A percentile compares a stretch with the other conserved stretches of the same genome.
Evolutionary conservation across 2,888 invertebrate genomes (phyloP).

Genomic region (Tipula confusa): DNA sequence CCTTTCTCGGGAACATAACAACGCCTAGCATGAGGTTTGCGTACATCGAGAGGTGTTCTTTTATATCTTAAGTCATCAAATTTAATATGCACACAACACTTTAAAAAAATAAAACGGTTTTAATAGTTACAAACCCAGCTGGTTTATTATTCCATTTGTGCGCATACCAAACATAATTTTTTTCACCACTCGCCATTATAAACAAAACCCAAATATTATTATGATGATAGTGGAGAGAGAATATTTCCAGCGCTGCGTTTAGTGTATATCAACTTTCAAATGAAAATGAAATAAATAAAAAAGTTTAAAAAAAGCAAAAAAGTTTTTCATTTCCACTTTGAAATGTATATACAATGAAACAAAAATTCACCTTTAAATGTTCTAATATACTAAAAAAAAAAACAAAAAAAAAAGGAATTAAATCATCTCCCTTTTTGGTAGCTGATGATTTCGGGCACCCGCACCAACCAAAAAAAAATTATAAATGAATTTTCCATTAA

Average conservation of each 20-base stretch:
- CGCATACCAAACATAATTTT: background rate
- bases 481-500: slow-evolving; percentile 16
- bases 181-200: slow-evolving; percentile 5
- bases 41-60: background rate
- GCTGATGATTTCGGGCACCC: background rate
- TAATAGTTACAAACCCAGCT: slow-evolving; percentile 6
- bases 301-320: background rate
- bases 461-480: background rate
- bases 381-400: no score
- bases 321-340: background rate
- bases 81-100: slow-evolving; percentile 13
- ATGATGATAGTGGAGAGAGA: background rate
- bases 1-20: background rate
- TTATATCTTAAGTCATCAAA: background rate
- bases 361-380: slow-evolving; percentile 20
- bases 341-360: background rate
- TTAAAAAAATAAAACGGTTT: background rate
- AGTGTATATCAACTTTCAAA: background rate
- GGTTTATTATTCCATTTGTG: slow-evolving; percentile 20
- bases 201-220: no score
- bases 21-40: background rate
- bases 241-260: background rate
- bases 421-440: slow-evolving; percentile 12
- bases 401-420: background rate
- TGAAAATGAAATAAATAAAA: background rate